Conservation (phyloP, 2,888 invertebrate genomes). For the Liposcelis brunnea region DNA sequence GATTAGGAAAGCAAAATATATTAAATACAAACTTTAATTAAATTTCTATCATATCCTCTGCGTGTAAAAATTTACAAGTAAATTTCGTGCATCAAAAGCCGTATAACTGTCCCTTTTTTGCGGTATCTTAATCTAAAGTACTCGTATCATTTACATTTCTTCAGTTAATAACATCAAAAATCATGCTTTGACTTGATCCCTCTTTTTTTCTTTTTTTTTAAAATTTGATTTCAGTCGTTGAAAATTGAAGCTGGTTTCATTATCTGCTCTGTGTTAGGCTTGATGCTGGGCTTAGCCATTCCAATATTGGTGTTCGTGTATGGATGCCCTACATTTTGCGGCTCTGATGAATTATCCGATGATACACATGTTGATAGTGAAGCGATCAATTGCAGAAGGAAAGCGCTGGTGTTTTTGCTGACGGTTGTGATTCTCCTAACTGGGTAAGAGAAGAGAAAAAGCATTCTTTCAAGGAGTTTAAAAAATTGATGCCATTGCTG, state of each 20-base stretch:
- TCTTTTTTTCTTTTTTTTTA: conserved; percentile 3
- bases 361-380: conserved; percentile 21
- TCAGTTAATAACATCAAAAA: no score
- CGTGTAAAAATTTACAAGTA: no score
- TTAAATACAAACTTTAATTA: no score
- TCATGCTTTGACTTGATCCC: no score
- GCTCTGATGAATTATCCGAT: conserved; percentile 21
- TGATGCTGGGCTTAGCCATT: conserved; percentile 44
- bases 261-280: conserved; percentile 40
- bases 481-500: conserved; percentile 24
- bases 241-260: conserved; percentile 54
- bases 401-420: conserved; percentile 11
- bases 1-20: no score
- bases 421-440: not conserved
- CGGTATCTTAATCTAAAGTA: no score
- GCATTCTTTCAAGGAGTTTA: not conserved
- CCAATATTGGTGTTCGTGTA: conserved; percentile 41
- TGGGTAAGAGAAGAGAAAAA: not conserved
- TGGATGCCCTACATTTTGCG: conserved; percentile 27
- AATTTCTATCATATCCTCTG: no score
- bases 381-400: conserved; percentile 20
- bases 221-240: conserved; percentile 47
- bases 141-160: no score
- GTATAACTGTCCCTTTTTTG: no score
- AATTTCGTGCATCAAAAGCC: no score